phyloP scores from a whole-genome alignment of 2,888 invertebrate species.

The Cyrtodaria siliqua region DNA sequence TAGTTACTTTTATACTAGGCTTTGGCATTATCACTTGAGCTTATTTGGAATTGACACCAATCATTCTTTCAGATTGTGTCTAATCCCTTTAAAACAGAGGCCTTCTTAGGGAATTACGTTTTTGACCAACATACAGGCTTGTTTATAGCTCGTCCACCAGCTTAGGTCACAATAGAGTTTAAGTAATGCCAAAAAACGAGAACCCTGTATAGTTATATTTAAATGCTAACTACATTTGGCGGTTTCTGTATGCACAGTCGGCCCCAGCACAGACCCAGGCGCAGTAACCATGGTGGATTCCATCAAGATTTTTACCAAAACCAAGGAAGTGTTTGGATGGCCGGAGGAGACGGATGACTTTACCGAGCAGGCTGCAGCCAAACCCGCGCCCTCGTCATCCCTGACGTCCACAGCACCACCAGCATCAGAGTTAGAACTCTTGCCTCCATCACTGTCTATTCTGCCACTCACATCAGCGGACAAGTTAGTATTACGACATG shows the following conservation, averaged over 20 bases:
- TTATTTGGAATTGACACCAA: too few relatives aligned
- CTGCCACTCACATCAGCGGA: constrained; percentile 89
- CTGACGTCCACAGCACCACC: constrained; percentile 33
- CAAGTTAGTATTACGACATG: constrained; percentile 83
- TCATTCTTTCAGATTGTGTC: too few relatives aligned
- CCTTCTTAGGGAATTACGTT: too few relatives aligned
- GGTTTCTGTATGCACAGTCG: constrained; percentile 82
- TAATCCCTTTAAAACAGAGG: too few relatives aligned
- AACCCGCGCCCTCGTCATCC: constrained; percentile 34
- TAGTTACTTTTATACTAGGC: too few relatives aligned
- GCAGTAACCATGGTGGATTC: constrained; percentile 97
- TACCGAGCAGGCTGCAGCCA: constrained; percentile 71
- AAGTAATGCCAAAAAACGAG: too few relatives aligned
- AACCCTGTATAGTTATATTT: too few relatives aligned
- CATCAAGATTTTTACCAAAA: constrained; percentile 97
- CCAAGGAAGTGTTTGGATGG: constrained; percentile 98
- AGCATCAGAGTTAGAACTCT: constrained; percentile 61
- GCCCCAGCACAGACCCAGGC: constrained; percentile 88
- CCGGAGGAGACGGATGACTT: constrained; percentile 96
- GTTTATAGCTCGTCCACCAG: too few relatives aligned
- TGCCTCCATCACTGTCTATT: constrained; percentile 34
- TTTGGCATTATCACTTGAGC: too few relatives aligned
- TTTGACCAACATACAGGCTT: too few relatives aligned
- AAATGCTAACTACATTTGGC: too few relatives aligned
- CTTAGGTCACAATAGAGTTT: too few relatives aligned